A percentile compares a stretch with the other conserved stretches of the same genome.
Conservation (phyloP, 2,113 vertebrate species). For the Tetrax tetrax region DNA sequence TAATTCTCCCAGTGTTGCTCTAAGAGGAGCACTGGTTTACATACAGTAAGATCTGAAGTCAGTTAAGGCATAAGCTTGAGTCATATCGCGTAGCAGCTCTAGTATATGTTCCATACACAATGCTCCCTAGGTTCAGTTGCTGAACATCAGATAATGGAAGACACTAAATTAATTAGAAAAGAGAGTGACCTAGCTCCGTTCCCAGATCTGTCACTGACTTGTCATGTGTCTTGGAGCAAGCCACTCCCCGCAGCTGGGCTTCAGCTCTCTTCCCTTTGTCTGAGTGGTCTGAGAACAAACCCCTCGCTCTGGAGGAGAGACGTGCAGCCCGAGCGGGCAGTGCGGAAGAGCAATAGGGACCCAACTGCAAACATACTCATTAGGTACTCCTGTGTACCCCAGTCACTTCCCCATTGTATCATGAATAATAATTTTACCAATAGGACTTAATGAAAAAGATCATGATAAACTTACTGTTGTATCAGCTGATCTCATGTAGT, state of each 20-base stretch:
- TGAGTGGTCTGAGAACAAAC: conserved; percentile 1
- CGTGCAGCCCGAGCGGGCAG: accelerated
- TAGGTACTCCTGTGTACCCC: not conserved
- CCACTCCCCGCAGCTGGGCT: not conserved
- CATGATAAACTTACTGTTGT: not conserved
- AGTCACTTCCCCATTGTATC: not conserved
- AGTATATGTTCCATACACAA: not conserved
- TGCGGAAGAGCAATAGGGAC: not conserved
- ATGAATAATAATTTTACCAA: not conserved
- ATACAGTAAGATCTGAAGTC: not conserved
- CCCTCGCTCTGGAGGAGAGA: not conserved
- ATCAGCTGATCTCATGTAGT: not conserved
- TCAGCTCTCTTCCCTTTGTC: conserved; percentile 16
- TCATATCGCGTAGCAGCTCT: not conserved
- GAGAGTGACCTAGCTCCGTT: conserved; percentile 6
- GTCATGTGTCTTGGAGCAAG: not conserved
- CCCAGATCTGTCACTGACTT: not conserved
- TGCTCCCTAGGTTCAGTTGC: not conserved
- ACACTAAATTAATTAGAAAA: conserved; percentile 16
- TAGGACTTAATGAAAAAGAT: not conserved
- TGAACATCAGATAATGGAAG: not conserved
- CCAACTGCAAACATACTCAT: not conserved
- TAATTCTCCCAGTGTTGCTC: not conserved
- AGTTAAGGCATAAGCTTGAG: not conserved
- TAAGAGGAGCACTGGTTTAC: not conserved